Percentiles rank a stretch among this genome's conserved stretches.
phyloP scores from a whole-genome alignment of 1,140 invertebrate species.

The Saccostrea glomerata region DNA sequence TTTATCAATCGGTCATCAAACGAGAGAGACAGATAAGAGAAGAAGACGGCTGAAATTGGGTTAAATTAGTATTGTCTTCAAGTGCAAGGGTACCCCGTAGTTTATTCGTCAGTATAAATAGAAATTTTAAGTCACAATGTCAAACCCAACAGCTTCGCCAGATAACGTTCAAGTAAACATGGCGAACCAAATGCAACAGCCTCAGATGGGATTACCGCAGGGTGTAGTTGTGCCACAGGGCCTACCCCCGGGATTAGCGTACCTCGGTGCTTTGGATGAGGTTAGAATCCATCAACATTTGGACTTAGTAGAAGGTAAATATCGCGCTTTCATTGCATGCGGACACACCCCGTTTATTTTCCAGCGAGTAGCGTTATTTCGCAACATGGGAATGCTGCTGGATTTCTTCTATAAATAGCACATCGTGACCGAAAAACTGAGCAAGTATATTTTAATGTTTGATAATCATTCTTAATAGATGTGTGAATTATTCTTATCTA shows the following conservation, averaged over 20 bases:
- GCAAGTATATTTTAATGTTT: too few species aligned
- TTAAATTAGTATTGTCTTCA: background rate
- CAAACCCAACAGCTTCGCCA: background rate
- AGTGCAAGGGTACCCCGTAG: background rate
- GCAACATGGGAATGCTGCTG: background rate
- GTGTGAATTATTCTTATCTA: too few species aligned
- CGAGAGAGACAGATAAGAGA: background rate
- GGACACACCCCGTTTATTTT: background rate
- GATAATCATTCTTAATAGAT: too few species aligned
- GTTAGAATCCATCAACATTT: conserved; percentile 69
- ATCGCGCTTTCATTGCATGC: too few species aligned
- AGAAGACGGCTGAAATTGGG: background rate
- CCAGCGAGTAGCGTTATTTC: background rate
- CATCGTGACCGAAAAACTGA: too few species aligned
- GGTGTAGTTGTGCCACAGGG: conserved; percentile 58
- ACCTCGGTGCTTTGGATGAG: conserved; percentile 61
- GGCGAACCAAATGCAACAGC: background rate
- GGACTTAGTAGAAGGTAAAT: conserved; percentile 66
- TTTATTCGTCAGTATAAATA: conserved; percentile 16
- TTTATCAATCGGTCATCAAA: background rate
- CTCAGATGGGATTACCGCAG: conserved; percentile 41
- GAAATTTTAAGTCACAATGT: background rate
- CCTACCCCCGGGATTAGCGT: conserved; percentile 65
- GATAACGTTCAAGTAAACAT: conserved; percentile 24
- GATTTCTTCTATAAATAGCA: too few species aligned